Conservation (phyloP, 2,797 vertebrate species). For the Chelon labrosus region DNA sequence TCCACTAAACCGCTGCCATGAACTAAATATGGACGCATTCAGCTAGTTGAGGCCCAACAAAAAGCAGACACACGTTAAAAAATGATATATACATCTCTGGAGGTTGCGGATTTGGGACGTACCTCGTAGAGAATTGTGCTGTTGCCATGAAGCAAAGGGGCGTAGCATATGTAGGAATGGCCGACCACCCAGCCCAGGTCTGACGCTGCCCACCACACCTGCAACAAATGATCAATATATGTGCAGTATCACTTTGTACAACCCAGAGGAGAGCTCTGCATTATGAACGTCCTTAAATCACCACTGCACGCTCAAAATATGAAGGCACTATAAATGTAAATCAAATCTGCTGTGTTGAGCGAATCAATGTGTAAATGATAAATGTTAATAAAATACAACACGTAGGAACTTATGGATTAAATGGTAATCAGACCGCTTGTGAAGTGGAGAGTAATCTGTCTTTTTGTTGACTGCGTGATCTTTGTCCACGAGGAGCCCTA, state of each 20-base stretch:
- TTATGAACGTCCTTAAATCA: not conserved
- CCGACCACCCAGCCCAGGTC: slow-evolving; percentile 99
- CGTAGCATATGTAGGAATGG: slow-evolving; percentile 98
- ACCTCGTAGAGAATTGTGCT: slow-evolving; percentile 96
- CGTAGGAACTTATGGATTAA: slow-evolving; percentile 10
- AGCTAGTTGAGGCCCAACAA: too few relatives aligned
- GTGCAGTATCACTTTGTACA: not conserved
- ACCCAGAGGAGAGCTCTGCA: not conserved
- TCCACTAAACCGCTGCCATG: too few relatives aligned
- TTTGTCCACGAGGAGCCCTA: slow-evolving; percentile 28
- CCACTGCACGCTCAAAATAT: not conserved
- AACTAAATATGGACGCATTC: too few relatives aligned
- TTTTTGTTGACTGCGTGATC: not conserved
- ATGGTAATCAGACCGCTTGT: slow-evolving; percentile 22
- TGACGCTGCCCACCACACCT: slow-evolving; percentile 99
- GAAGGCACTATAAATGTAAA: slow-evolving; percentile 11
- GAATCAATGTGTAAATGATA: not conserved
- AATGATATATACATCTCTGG: too few relatives aligned
- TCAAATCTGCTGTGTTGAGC: not conserved
- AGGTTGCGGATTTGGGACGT: slow-evolving; percentile 14
- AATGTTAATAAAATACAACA: slow-evolving; percentile 7
- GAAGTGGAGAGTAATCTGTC: slow-evolving; percentile 8
- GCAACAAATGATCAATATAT: slow-evolving; percentile 38
- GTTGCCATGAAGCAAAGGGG: slow-evolving; percentile 94
- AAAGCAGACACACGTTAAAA: too few relatives aligned